Evolutionary conservation across 1,140 invertebrate species (phyloP).

Genomic region (Diachasmimorpha longicaudata): DNA sequence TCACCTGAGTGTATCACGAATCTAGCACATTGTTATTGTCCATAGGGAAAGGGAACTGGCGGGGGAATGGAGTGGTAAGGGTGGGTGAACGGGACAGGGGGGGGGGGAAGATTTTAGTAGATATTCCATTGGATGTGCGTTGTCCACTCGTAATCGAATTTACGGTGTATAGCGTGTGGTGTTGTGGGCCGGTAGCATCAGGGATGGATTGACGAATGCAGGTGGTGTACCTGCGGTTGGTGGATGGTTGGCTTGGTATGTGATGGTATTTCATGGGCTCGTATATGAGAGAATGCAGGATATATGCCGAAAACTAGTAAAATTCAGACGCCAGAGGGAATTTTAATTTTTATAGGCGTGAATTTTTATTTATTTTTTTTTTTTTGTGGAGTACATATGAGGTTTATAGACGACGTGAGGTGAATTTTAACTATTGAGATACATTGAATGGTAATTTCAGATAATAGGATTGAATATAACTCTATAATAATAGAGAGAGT

Average conservation of each 20-base stretch:
- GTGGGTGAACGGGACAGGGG: too few relatives aligned
- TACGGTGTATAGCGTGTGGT: background rate
- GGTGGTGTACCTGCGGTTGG: background rate
- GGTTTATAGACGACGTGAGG: background rate
- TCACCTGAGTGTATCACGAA: background rate
- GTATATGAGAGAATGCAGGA: background rate
- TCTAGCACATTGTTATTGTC: background rate
- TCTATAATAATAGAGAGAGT: background rate
- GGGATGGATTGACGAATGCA: background rate
- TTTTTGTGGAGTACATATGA: background rate
- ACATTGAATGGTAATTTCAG: background rate
- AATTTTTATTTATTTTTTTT: background rate
- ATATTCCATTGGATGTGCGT: background rate
- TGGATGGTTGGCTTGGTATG: background rate
- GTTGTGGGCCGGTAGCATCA: background rate
- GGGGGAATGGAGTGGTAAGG: too few relatives aligned
- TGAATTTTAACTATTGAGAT: background rate
- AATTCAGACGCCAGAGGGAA: background rate
- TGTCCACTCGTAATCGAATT: background rate
- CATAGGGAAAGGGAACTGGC: too few relatives aligned
- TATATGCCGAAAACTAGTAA: background rate
- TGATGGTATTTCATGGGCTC: background rate
- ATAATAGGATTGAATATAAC: background rate
- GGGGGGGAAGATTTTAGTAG: background rate
- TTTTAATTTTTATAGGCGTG: background rate